A percentile compares a stretch with the other conserved stretches of the same genome.
Conservation (phyloP, 2,113 vertebrate genomes). For the Isichthys henryi region DNA sequence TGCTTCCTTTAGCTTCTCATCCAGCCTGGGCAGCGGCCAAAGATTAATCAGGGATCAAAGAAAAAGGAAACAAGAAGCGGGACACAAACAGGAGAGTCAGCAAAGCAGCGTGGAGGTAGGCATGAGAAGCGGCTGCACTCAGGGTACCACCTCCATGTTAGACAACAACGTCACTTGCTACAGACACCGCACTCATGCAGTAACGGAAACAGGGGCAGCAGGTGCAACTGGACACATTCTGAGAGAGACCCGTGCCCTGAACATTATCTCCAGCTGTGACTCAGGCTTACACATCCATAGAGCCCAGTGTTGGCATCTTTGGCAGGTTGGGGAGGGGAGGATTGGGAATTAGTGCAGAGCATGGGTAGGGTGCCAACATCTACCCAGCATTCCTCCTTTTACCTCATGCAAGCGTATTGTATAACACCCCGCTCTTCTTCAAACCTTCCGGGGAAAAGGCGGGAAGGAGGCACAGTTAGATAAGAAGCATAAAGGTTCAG, state of each 20-base stretch:
- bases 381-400: slow-evolving; percentile 55
- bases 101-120: slow-evolving; percentile 43
- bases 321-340: neutral
- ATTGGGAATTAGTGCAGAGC: neutral
- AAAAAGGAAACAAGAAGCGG: slow-evolving; percentile 52
- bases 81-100: slow-evolving; percentile 62
- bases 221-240: neutral
- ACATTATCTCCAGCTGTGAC: neutral
- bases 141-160: neutral
- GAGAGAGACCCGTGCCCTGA: neutral
- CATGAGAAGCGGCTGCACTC: no score
- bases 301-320: neutral
- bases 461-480: slow-evolving; percentile 8
- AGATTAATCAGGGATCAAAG: slow-evolving; percentile 45
- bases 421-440: slow-evolving; percentile 80
- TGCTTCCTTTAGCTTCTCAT: slow-evolving; percentile 86
- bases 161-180: neutral
- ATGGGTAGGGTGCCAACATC: slow-evolving; percentile 29
- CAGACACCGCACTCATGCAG: neutral
- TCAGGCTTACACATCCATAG: neutral
- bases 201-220: neutral
- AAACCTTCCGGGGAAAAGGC: slow-evolving; percentile 72
- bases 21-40: slow-evolving; percentile 76
- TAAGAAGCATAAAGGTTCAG: neutral
- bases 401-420: slow-evolving; percentile 75